A percentile compares a stretch with the other conserved stretches of the same genome.
These are phyloP conservation scores for Hirundichthys speculiger DNA, from an alignment of 2,113 vertebrate species.

Conservation along the genomic window DNA sequence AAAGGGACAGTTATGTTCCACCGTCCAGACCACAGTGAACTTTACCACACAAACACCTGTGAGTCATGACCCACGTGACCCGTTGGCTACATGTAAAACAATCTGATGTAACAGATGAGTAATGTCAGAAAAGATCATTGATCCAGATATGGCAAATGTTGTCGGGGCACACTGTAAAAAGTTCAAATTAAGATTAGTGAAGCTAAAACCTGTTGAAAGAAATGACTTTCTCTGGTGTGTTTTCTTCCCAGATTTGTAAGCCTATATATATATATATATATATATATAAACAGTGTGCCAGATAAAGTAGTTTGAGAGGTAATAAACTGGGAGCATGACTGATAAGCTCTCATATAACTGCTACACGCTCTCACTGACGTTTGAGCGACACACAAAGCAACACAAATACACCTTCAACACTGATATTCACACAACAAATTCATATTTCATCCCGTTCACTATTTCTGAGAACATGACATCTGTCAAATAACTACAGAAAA, in stretches of 20 bases:
- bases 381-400: background rate
- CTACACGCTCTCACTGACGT: background rate
- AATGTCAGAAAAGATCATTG: too few relatives aligned
- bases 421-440: constrained; percentile 1
- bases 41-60: constrained; percentile 13
- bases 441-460: background rate
- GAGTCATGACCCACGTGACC: background rate
- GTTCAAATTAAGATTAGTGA: too few relatives aligned
- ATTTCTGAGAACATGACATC: background rate
- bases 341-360: background rate
- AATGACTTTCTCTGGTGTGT: too few relatives aligned
- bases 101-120: too few relatives aligned
- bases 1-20: constrained; percentile 6
- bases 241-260: too few relatives aligned
- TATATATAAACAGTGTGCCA: background rate
- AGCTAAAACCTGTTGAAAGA: too few relatives aligned
- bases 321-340: constrained; percentile 5
- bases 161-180: too few relatives aligned
- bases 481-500: too few relatives aligned
- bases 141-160: too few relatives aligned
- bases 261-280: too few relatives aligned
- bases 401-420: background rate
- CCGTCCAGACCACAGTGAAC: background rate
- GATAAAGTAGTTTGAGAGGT: background rate
- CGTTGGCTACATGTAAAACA: too few relatives aligned